A percentile compares a stretch with the other conserved stretches of the same genome.
These are phyloP conservation scores for Abrostola tripartita DNA, from an alignment of 2,888 invertebrate genomes.

Conservation along the genomic window DNA sequence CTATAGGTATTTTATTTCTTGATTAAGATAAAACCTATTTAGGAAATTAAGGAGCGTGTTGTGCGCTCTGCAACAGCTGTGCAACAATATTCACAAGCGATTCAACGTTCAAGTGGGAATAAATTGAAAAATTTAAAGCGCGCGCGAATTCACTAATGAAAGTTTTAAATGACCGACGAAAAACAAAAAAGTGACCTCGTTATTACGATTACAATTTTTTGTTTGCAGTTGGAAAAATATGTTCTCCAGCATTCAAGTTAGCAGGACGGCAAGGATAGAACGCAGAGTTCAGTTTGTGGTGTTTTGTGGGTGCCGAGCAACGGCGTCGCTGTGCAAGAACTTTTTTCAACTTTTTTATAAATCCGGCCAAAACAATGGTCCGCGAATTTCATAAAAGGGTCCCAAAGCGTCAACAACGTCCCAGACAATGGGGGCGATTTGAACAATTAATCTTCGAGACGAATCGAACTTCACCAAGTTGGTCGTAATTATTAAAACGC, in stretches of 20 bases:
- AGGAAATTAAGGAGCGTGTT: conserved; percentile 22
- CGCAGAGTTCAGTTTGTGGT: conserved; percentile 40
- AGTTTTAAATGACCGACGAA: conserved; percentile 85
- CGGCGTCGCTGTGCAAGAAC: conserved; percentile 64
- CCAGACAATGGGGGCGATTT: conserved; percentile 78
- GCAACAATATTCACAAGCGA: conserved; percentile 57
- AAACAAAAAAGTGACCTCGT: conserved; percentile 84
- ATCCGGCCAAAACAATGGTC: conserved; percentile 83
- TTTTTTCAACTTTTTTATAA: conserved; percentile 80
- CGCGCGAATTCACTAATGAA: conserved; percentile 85
- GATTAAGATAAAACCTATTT: conserved; percentile 10
- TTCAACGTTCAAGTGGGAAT: conserved; percentile 73
- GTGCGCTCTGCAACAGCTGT: conserved; percentile 12
- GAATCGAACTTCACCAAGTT: conserved; percentile 75
- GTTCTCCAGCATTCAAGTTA: conserved; percentile 39
- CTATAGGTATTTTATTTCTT: conserved; percentile 2
- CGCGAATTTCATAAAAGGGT: conserved; percentile 81
- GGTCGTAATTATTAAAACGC: conserved; percentile 60
- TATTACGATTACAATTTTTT: conserved; percentile 76
- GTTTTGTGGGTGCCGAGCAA: conserved; percentile 24
- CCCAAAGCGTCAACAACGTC: conserved; percentile 79
- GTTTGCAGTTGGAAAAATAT: conserved; percentile 59
- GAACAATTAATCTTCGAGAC: conserved; percentile 83
- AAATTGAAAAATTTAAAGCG: conserved; percentile 76
- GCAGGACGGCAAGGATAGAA: conserved; percentile 51